Base-by-base conservation (phyloP, 2,797 vertebrate species). In the Florisuga fusca region DNA sequence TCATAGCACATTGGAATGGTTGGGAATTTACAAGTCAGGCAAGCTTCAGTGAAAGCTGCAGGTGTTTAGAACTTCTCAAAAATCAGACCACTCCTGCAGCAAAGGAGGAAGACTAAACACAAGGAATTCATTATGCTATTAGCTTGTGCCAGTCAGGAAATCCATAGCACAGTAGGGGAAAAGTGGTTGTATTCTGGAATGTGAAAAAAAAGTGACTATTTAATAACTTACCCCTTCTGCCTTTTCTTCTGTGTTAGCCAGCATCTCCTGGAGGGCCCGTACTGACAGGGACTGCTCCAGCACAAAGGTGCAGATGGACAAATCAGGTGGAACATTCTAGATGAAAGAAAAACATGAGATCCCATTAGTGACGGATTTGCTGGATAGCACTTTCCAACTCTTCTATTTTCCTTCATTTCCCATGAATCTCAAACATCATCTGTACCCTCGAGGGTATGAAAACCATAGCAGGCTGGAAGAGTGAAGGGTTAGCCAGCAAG, bases 301-400 rank as follows among this genome's bases (percentile, higher is more conserved):
- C 84, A 99, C 99, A 50, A 99, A 99, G 33, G 99, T 99, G 92
- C 99, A 99, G 96, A 99, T 99, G 84, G 99, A 99, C 90, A 99
- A 98, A 97, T 99, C 99, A n/a, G 99, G 99, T 93, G 99, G 99
- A 53, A 99, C 99, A 98, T 99, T 99, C 99, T 99, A 97, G 57
- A 77, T 61, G 54, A 89, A 90, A 94, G 57, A 96, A 87, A 61
- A 53, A 82, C 63, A 87, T 26, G 66, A 87, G n/a, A 74, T 34
- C 29, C 45, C 14, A 84, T 96, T 57, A 96, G 36, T 5, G 10
- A 57, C 15, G 45, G n/a, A 41, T 31, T 12, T 69, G 34, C 36
- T 45, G 2, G 68, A 76, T 0, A n/a, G 33, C 31, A n/a, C 16
- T 71, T 84, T 34, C 20, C 72, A 55, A 4, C 15, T 33, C 46